phyloP scores from a whole-genome alignment of 2,113 vertebrate species.

The Henicopernis longicauda region DNA sequence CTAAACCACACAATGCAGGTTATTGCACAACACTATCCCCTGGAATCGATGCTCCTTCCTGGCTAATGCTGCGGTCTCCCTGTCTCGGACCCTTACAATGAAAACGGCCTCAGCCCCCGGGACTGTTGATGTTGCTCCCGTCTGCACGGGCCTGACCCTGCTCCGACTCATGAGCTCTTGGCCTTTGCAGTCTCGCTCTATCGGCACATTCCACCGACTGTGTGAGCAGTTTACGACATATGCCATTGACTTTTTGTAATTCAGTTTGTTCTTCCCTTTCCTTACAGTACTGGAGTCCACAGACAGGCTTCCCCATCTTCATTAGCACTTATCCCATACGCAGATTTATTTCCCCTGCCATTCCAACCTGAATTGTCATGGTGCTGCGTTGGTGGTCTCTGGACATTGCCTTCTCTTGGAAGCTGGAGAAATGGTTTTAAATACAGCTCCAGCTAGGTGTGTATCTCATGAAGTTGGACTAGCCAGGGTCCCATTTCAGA shows the following conservation, averaged over 20 bases:
- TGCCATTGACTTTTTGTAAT: neutral
- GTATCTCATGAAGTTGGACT: neutral
- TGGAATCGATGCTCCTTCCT: neutral
- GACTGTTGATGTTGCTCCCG: neutral
- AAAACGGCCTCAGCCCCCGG: neutral
- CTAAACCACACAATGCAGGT: neutral
- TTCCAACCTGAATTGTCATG: neutral
- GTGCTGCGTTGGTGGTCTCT: neutral
- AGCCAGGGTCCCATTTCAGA: neutral
- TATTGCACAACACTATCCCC: neutral
- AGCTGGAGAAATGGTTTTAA: neutral
- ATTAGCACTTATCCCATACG: neutral
- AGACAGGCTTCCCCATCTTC: neutral
- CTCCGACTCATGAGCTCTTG: neutral
- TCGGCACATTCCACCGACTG: neutral
- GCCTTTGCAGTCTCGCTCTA: neutral
- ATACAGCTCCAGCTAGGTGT: neutral
- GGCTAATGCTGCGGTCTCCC: neutral
- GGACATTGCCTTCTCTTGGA: neutral
- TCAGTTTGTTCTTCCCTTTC: neutral
- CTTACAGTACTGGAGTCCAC: neutral
- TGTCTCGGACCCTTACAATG: rapidly evolving
- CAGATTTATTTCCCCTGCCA: neutral
- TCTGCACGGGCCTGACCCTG: neutral
- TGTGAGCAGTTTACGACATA: neutral